Conservation (phyloP, 2,797 vertebrate species). For the Chaetophractus vellerosus region DNA sequence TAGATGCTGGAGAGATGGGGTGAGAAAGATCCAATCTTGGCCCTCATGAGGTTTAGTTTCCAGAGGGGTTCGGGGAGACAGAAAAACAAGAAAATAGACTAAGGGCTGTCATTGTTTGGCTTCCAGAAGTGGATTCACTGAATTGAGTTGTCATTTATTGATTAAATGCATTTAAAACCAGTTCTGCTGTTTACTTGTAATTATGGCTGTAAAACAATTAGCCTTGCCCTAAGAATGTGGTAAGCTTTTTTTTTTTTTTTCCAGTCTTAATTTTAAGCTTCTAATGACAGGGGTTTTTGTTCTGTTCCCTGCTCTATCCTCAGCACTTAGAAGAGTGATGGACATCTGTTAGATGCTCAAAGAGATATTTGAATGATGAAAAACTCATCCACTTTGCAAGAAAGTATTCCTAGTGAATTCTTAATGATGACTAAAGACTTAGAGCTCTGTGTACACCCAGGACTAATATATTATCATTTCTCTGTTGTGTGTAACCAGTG, state of each 20-base stretch:
- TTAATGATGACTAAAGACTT: not conserved
- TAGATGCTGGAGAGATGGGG: not conserved
- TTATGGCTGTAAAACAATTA: not conserved
- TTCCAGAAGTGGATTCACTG: not conserved
- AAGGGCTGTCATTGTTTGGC: not conserved
- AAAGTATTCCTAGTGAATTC: not conserved
- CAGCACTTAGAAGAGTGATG: not conserved
- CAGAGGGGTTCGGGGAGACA: not conserved
- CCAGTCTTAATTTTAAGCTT: constrained; percentile 23
- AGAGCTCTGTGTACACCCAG: not conserved
- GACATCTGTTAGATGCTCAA: not conserved
- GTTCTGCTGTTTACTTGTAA: not conserved
- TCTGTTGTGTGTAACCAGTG: not conserved
- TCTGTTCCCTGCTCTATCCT: not conserved
- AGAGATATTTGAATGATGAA: not conserved
- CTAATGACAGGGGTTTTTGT: not conserved
- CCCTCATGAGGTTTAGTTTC: not conserved
- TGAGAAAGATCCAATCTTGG: not conserved
- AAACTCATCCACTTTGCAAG: not conserved
- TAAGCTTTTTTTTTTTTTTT: not conserved
- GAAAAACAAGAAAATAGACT: not conserved
- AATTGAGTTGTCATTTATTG: not conserved
- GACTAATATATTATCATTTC: not conserved
- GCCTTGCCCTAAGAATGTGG: not conserved
- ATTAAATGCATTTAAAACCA: not conserved